phyloP scores from a whole-genome alignment of 2,888 invertebrate species.

The Boloria selene region DNA sequence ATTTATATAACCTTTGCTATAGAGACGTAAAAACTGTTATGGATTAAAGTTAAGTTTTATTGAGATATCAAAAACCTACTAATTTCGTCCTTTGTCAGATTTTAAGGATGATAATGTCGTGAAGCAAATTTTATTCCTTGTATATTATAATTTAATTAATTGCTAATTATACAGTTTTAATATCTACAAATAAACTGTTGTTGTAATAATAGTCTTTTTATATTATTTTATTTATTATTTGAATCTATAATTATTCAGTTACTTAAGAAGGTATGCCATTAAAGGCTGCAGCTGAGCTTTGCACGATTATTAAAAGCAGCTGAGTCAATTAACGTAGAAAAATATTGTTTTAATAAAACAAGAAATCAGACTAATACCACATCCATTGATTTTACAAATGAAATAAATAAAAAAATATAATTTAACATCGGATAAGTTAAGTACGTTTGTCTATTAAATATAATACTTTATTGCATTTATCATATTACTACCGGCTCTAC shows the following conservation, averaged over 20 bases:
- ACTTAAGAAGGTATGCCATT: too few relatives aligned
- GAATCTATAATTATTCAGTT: not conserved
- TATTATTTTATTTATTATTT: constrained; percentile 2
- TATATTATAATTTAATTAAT: constrained; percentile 3
- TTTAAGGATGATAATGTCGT: constrained; percentile 5
- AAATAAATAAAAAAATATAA: constrained; percentile 23
- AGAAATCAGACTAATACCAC: not conserved
- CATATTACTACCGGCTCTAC: too few relatives aligned
- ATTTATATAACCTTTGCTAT: constrained; percentile 32
- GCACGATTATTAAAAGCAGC: constrained; percentile 5
- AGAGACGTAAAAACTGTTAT: constrained; percentile 30
- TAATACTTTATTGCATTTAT: too few relatives aligned
- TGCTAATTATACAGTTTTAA: not conserved
- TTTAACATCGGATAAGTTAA: too few relatives aligned
- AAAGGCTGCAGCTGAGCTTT: not conserved
- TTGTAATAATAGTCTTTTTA: not conserved
- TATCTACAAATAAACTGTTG: not conserved
- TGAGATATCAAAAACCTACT: constrained; percentile 31
- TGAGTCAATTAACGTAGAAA: constrained; percentile 2
- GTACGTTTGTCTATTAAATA: too few relatives aligned
- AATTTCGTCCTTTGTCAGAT: constrained; percentile 26
- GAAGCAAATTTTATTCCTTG: not conserved
- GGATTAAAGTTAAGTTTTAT: constrained; percentile 27
- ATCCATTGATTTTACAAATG: constrained; percentile 3
- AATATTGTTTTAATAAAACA: not conserved